phyloP scores from a whole-genome alignment of 2,113 vertebrate genomes.

The Aix galericulata region DNA sequence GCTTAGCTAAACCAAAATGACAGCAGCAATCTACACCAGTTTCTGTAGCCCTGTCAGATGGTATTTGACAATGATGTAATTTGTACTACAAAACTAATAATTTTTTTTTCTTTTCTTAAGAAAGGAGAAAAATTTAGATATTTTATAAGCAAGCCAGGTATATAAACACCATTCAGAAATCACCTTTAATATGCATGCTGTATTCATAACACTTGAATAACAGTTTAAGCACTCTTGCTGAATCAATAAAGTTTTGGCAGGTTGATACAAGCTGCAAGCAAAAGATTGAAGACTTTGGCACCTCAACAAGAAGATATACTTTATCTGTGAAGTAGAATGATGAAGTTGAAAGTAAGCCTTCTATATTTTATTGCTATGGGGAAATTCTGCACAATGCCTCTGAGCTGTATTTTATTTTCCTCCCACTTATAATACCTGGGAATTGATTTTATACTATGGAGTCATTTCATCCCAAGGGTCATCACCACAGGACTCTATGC shows the following conservation, averaged over 20 bases:
- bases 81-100: not conserved
- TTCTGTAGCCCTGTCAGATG: not conserved
- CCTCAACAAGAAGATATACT: not conserved
- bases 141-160: not conserved
- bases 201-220: not conserved
- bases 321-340: not conserved
- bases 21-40: not conserved
- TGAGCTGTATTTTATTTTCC: not conserved
- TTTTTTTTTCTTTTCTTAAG: not conserved
- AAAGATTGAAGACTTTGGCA: not conserved
- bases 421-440: not conserved
- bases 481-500: rapidly evolving
- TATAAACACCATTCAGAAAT: not conserved
- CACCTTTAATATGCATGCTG: not conserved
- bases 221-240: not conserved
- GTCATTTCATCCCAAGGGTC: not conserved
- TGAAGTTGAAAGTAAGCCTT: not conserved
- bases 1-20: not conserved
- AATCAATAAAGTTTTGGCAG: not conserved
- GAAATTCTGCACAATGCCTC: not conserved
- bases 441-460: not conserved
- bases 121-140: not conserved
- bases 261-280: not conserved
- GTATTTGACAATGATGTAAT: not conserved
- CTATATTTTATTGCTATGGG: not conserved